Evolutionary conservation across 1,140 invertebrate genomes (phyloP).

Genomic region (Thaumatotibia leucotreta): DNA sequence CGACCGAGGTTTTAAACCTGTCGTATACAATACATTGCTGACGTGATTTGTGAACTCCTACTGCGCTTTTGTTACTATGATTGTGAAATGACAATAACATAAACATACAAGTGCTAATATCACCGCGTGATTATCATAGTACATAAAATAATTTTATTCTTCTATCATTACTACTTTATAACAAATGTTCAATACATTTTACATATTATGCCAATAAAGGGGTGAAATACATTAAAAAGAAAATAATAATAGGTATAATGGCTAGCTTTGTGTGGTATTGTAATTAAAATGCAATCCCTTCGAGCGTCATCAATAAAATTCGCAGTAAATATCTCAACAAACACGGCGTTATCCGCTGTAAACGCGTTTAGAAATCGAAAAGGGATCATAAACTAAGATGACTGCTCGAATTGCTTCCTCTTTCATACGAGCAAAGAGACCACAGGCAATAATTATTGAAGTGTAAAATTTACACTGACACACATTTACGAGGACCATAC

Average conservation of each 20-base stretch:
- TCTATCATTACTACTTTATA: too few relatives aligned
- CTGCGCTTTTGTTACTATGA: constrained; percentile 21
- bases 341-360: constrained; percentile 38
- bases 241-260: neutral
- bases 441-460: constrained; percentile 46
- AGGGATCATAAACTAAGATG: constrained; percentile 49
- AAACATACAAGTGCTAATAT: neutral
- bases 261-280: neutral
- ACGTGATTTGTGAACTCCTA: constrained; percentile 30
- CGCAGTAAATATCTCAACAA: constrained; percentile 29
- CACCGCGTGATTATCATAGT: neutral
- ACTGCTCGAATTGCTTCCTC: constrained; percentile 42
- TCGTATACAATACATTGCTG: constrained; percentile 44
- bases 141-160: too few relatives aligned
- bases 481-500: constrained; percentile 39
- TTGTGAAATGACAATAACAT: neutral
- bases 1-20: constrained; percentile 30
- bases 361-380: constrained; percentile 50
- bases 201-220: neutral
- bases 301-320: neutral
- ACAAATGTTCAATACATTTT: too few relatives aligned
- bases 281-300: neutral
- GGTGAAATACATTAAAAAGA: neutral
- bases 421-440: constrained; percentile 32
- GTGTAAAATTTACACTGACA: constrained; percentile 60